Conservation (phyloP, 2,888 invertebrate species). For the Lasiommata megera region DNA sequence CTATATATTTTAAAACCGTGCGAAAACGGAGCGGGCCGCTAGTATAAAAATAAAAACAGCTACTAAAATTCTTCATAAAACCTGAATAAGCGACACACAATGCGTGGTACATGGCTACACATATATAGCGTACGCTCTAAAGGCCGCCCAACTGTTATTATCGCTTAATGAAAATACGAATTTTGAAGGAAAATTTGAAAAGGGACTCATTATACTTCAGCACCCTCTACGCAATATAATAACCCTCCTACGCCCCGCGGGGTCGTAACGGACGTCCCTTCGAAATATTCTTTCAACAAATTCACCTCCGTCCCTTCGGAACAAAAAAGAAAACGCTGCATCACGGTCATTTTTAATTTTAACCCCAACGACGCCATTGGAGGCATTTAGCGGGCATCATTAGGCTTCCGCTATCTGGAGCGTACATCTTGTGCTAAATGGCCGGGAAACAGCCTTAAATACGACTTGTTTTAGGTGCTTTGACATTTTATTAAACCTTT, state of each 20-base stretch:
- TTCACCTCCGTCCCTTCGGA: constrained; percentile 58
- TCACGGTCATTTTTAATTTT: constrained; percentile 79
- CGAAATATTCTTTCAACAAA: constrained; percentile 74
- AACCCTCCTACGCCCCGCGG: constrained; percentile 65
- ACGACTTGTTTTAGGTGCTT: constrained; percentile 8
- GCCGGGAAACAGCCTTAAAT: constrained; percentile 52
- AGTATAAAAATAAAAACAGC: no score
- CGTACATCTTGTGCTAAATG: constrained; percentile 51
- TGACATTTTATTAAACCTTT: constrained; percentile 6
- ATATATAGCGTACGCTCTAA: constrained; percentile 18
- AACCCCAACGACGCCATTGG: constrained; percentile 75
- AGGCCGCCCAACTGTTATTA: constrained; percentile 39
- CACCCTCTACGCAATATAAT: constrained; percentile 64
- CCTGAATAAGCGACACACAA: constrained; percentile 1
- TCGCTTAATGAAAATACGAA: constrained; percentile 55
- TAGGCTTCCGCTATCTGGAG: constrained; percentile 62
- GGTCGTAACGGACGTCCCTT: constrained; percentile 66
- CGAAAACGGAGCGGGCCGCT: no score
- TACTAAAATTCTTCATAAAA: not conserved
- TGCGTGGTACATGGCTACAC: not conserved
- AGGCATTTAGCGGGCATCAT: constrained; percentile 69
- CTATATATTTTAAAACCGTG: no score
- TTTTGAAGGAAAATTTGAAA: constrained; percentile 60
- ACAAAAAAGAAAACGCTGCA: constrained; percentile 76
- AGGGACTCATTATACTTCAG: constrained; percentile 70